Percentiles rank a stretch among this genome's conserved stretches.
phyloP scores from a whole-genome alignment of 30 jellyfish, hydroid and myxozoan species.

The Aurelia coerulea region DNA sequence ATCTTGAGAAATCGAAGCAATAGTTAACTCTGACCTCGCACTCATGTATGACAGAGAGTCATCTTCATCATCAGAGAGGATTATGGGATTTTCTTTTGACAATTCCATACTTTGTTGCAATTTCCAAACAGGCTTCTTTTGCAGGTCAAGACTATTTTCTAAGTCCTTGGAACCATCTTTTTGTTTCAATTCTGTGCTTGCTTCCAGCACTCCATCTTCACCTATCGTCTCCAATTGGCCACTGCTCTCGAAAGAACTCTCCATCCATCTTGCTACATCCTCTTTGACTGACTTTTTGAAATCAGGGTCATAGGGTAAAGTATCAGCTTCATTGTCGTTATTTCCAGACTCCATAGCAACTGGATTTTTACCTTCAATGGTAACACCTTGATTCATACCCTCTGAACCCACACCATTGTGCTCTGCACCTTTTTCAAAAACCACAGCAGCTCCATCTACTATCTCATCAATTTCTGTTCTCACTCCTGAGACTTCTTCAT shows the following conservation, averaged over 20 bases:
- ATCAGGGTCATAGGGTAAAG: constrained; percentile 11
- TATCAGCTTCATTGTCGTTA: constrained; percentile 20
- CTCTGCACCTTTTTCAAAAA: no score
- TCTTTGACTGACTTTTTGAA: constrained; percentile 21
- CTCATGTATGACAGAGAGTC: constrained; percentile 81
- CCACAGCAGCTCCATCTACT: no score
- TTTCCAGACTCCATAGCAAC: not conserved
- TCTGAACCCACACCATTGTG: no score
- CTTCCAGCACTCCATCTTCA: no score
- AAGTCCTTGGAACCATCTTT: no score
- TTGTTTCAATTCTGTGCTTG: no score
- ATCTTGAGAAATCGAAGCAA: constrained; percentile 46
- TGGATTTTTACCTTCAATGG: not conserved
- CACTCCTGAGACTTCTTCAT: no score
- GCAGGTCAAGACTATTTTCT: not conserved
- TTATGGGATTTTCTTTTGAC: constrained; percentile 70
- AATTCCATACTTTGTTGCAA: constrained; percentile 73
- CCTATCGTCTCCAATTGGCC: not conserved
- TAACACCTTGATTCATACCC: no score
- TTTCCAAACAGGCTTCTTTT: not conserved
- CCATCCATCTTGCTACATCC: constrained; percentile 62
- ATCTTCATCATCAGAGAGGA: constrained; percentile 70
- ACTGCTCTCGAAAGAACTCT: constrained; percentile 27
- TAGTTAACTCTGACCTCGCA: constrained; percentile 89
- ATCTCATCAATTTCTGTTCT: no score